A percentile compares a stretch with the other conserved stretches of the same genome.
Conservation (phyloP, 92 coral and sea anemone species). For the Zoanthus solanderi region DNA sequence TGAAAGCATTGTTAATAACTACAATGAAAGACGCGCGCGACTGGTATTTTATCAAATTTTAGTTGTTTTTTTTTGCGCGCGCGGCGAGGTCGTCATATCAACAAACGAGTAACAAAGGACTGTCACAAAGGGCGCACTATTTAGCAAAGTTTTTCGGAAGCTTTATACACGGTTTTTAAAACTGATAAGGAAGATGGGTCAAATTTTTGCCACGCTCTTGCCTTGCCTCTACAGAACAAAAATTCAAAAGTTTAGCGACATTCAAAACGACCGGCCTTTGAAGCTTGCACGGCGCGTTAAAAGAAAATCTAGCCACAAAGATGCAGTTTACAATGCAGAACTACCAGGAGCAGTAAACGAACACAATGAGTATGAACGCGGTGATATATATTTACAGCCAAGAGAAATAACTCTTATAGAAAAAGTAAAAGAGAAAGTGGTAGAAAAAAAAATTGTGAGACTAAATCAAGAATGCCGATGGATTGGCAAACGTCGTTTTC, state of each 20-base stretch:
- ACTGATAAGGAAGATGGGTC: no score
- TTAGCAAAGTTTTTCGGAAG: no score
- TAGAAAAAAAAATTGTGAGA: neutral
- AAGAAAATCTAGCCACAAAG: constrained; percentile 25
- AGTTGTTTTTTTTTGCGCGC: no score
- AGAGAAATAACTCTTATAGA: neutral
- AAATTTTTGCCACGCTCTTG: no score
- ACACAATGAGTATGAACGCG: neutral
- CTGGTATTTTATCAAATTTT: no score
- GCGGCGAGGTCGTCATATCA: no score
- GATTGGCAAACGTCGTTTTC: neutral
- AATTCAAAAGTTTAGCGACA: neutral
- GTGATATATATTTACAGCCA: neutral
- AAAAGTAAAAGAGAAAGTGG: neutral
- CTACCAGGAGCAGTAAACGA: constrained; percentile 7
- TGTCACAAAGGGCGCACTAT: no score
- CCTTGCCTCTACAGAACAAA: neutral
- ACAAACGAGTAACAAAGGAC: no score
- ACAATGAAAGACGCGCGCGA: no score
- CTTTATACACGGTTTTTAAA: no score
- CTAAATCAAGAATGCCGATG: neutral
- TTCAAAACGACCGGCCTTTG: neutral
- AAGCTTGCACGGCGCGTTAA: neutral
- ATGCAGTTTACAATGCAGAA: constrained; percentile 8
- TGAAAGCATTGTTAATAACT: no score